Percentiles rank a stretch among this genome's conserved stretches.
Evolutionary conservation across 2,797 vertebrate genomes (phyloP).

Genomic region (Menidia menidia): DNA sequence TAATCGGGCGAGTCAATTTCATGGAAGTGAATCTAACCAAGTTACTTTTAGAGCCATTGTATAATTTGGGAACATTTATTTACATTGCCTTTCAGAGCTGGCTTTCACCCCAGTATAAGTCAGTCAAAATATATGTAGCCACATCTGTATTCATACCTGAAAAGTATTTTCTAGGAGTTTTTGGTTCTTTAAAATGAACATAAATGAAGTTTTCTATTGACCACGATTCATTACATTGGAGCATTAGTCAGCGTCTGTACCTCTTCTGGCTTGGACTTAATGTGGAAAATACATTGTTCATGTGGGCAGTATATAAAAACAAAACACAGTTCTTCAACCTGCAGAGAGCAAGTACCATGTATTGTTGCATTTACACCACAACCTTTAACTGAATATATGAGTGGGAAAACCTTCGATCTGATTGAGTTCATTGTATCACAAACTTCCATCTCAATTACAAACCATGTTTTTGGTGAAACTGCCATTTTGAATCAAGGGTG

Average conservation of each 20-base stretch:
- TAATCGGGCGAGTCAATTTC: conserved; percentile 23
- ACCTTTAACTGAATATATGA: no score
- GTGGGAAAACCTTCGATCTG: no score
- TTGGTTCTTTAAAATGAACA: conserved; percentile 2
- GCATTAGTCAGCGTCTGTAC: no score
- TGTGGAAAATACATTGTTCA: conserved; percentile 17
- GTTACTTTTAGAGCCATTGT: background rate
- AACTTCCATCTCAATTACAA: background rate
- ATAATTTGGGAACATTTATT: no score
- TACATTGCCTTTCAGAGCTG: background rate
- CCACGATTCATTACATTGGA: no score
- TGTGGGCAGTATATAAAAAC: conserved; percentile 23
- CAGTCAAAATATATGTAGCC: background rate
- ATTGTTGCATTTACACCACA: no score
- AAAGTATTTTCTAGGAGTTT: conserved; percentile 9
- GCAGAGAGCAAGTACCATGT: no score
- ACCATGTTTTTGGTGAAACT: background rate
- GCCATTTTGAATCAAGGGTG: background rate
- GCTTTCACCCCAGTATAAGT: background rate
- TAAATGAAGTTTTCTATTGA: no score
- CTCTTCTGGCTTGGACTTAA: no score
- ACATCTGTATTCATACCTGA: background rate
- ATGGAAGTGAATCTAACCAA: conserved; percentile 41
- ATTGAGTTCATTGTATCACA: background rate
- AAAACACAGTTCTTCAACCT: background rate